A percentile compares a stretch with the other conserved stretches of the same genome.
Evolutionary conservation across 2,113 vertebrate genomes (phyloP).

Genomic region (Mormoops blainvillei): DNA sequence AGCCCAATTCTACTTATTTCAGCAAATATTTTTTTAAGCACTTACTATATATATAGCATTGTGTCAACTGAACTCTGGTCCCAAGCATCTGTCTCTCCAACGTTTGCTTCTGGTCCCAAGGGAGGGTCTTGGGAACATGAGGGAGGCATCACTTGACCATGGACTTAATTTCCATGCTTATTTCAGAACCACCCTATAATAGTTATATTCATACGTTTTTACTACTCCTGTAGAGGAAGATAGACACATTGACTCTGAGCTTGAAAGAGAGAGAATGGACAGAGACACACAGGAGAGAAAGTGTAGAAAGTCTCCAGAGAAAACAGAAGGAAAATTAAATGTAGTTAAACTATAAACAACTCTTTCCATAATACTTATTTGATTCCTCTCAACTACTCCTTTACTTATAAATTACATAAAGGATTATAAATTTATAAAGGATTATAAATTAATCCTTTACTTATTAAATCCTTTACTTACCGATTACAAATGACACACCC

Average conservation of each 20-base stretch:
- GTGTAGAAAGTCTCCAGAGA: not conserved
- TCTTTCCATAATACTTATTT: not conserved
- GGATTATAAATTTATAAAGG: too few species aligned
- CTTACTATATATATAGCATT: not conserved
- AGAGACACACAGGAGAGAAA: not conserved
- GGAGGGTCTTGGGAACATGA: accelerated
- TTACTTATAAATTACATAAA: not conserved
- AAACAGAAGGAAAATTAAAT: not conserved
- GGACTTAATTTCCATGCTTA: not conserved
- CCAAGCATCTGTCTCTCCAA: not conserved
- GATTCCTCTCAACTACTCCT: not conserved
- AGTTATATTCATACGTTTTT: not conserved
- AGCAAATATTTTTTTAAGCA: not conserved
- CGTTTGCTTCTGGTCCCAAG: not conserved
- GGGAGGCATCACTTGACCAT: not conserved
- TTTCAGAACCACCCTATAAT: not conserved
- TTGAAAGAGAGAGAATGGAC: not conserved
- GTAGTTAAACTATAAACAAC: not conserved
- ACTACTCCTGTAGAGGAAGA: not conserved
- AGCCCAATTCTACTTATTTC: not conserved
- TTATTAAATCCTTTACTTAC: not conserved
- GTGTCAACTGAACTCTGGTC: not conserved
- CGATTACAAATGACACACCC: not conserved
- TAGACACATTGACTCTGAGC: not conserved
- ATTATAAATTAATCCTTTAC: too few species aligned